A percentile compares a stretch with the other conserved stretches of the same genome.
phyloP scores from a whole-genome alignment of 1,140 invertebrate genomes.

The Conus ventricosus region DNA sequence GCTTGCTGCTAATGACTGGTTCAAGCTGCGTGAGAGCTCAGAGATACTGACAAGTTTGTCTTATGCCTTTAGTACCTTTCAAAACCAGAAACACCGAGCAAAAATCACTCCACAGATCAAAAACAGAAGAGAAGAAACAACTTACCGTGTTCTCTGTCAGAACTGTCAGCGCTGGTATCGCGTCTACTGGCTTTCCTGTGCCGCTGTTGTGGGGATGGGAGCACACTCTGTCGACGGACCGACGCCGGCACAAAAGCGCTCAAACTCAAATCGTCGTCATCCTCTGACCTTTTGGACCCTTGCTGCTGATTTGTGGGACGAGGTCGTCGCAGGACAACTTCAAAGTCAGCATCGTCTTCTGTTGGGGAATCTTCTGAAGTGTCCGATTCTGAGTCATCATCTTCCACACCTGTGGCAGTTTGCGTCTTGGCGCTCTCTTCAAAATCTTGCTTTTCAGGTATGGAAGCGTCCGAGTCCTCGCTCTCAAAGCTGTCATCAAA shows the following conservation, averaged over 20 bases:
- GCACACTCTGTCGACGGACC: conserved; percentile 61
- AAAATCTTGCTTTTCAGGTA: conserved; percentile 9
- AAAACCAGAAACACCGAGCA: no score
- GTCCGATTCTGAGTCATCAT: conserved; percentile 44
- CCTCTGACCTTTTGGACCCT: conserved; percentile 35
- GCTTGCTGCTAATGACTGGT: no score
- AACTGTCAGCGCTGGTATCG: conserved; percentile 52
- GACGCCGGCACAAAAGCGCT: conserved; percentile 68
- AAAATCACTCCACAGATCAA: no score
- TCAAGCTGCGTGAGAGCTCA: no score
- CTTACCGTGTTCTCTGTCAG: background rate
- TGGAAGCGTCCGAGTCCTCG: conserved; percentile 46
- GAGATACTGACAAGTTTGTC: no score
- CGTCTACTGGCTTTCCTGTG: conserved; percentile 30
- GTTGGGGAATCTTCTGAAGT: conserved; percentile 28
- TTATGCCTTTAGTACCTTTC: no score
- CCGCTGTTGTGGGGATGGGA: conserved; percentile 39
- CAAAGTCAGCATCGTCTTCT: conserved; percentile 43
- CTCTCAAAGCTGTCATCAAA: conserved; percentile 67
- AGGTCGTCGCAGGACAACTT: conserved; percentile 33
- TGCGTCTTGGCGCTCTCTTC: background rate
- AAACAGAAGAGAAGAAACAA: background rate
- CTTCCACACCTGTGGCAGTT: background rate
- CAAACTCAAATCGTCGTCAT: conserved; percentile 67
- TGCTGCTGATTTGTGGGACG: background rate